These are phyloP conservation scores for Psittacula echo DNA, from an alignment of 2,797 vertebrate species.

Conservation along the genomic window DNA sequence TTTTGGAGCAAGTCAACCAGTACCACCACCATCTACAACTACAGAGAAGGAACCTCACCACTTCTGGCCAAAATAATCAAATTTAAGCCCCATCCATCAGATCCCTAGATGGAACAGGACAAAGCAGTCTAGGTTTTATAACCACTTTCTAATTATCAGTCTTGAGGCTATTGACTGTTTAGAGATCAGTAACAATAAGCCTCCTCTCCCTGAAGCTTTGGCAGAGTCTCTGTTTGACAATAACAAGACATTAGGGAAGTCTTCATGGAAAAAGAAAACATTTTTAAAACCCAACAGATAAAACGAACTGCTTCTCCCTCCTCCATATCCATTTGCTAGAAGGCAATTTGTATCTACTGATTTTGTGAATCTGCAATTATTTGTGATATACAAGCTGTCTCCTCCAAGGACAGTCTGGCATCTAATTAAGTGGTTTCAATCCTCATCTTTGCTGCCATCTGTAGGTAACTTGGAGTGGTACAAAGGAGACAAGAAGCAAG, in stretches of 20 bases:
- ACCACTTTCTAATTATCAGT: neutral
- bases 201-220: neutral
- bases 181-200: neutral
- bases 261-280: neutral
- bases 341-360: neutral
- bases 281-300: neutral
- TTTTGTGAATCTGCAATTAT: neutral
- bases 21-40: neutral
- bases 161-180: neutral
- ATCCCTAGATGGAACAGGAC: neutral
- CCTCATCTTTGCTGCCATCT: slow-evolving; percentile 62
- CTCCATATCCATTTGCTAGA: neutral
- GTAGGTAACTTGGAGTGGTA: neutral
- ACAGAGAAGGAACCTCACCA: neutral
- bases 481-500: neutral
- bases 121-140: neutral
- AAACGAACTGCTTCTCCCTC: neutral
- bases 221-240: neutral
- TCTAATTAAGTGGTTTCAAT: slow-evolving; percentile 2
- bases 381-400: neutral
- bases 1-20: neutral
- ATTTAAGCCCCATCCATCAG: neutral
- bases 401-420: neutral
- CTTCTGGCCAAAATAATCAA: neutral
- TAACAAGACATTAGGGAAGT: neutral